Conservation (phyloP, 2,888 invertebrate genomes). For the Eumerus sabulonum region DNA sequence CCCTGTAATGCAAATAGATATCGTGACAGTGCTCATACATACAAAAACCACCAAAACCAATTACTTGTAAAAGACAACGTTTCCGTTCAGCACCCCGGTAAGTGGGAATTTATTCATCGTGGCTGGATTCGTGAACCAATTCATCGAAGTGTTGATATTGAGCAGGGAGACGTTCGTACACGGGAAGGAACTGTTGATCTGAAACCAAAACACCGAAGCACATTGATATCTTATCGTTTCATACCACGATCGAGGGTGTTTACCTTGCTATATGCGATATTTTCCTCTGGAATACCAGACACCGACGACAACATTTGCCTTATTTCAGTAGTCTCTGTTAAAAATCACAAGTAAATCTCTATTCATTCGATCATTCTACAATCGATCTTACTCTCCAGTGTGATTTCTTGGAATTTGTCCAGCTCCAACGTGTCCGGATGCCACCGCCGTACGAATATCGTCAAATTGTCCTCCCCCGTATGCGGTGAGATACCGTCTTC, state of each 20-base stretch:
- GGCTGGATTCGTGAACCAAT: conserved; percentile 82
- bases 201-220: no score
- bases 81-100: conserved; percentile 82
- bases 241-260: neutral
- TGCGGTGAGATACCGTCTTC: conserved; percentile 76
- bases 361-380: neutral
- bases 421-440: conserved; percentile 80
- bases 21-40: neutral
- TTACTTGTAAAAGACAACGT: conserved; percentile 85
- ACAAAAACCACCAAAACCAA: conserved; percentile 50
- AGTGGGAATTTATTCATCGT: conserved; percentile 81
- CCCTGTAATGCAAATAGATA: conserved; percentile 79
- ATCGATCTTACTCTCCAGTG: conserved; percentile 80
- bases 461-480: conserved; percentile 79
- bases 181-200: conserved; percentile 81
- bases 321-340: conserved; percentile 79
- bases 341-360: neutral
- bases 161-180: conserved; percentile 82
- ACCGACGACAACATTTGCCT: conserved; percentile 79
- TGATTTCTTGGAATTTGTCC: conserved; percentile 81
- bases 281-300: conserved; percentile 82
- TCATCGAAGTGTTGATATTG: conserved; percentile 82
- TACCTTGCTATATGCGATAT: conserved; percentile 83
- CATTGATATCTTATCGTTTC: neutral
- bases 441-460: conserved; percentile 83